Percentiles rank a stretch among this genome's conserved stretches.
phyloP scores from a whole-genome alignment of 2,113 vertebrate species.

The Tauraco erythrolophus region DNA sequence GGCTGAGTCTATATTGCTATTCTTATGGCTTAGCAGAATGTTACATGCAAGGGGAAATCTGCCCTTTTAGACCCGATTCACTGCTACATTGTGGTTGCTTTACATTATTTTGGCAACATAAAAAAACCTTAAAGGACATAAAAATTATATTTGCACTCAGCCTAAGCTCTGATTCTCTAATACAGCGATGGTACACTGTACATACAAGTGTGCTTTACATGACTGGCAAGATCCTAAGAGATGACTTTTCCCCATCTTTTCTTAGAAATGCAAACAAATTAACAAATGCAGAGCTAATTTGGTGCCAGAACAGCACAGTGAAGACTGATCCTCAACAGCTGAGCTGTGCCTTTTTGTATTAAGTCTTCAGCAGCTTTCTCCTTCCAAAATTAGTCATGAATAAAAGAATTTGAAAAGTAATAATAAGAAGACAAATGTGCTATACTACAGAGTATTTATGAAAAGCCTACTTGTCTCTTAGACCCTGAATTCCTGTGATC shows the following conservation, averaged over 20 bases:
- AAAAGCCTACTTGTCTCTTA: background rate
- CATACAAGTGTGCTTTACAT: background rate
- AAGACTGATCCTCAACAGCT: background rate
- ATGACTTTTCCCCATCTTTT: background rate
- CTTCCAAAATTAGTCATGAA: constrained; percentile 4
- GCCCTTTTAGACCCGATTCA: background rate
- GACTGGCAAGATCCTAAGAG: background rate
- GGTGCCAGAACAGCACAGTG: background rate
- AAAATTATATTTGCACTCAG: background rate
- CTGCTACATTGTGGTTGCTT: background rate
- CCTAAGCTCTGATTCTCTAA: background rate
- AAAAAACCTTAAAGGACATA: background rate
- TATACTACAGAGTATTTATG: background rate
- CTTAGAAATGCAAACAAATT: constrained; percentile 41
- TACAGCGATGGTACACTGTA: background rate
- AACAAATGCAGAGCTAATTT: constrained; percentile 37
- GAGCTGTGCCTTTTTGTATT: background rate
- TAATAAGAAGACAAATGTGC: constrained; percentile 20
- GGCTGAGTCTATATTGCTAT: background rate
- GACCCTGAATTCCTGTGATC: background rate
- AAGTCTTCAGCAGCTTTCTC: background rate
- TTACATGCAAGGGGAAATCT: background rate
- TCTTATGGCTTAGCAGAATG: background rate
- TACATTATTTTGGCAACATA: background rate
- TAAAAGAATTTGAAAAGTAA: background rate